Conservation (phyloP, 2,113 vertebrate genomes). For the Origma solitaria region DNA sequence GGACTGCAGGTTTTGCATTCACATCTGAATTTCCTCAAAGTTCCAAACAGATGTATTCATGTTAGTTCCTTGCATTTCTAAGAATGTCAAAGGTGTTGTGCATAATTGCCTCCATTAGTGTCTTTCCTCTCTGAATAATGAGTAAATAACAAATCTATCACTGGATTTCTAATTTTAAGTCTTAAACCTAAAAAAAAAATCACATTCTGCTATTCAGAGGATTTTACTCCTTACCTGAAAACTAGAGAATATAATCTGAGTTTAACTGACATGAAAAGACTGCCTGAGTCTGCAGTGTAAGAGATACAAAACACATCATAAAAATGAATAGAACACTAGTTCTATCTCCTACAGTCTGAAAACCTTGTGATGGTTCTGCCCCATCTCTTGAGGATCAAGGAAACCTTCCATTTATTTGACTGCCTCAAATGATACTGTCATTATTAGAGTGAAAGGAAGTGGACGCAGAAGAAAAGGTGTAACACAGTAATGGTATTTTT, state of each 20-base stretch:
- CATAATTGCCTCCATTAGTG: background rate
- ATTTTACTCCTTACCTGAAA: background rate
- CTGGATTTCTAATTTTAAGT: background rate
- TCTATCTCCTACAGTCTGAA: background rate
- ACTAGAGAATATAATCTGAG: background rate
- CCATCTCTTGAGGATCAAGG: background rate
- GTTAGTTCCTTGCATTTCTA: background rate
- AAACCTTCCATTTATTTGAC: background rate
- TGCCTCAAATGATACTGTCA: background rate
- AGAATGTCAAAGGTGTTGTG: background rate
- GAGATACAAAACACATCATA: background rate
- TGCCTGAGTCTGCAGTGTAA: background rate
- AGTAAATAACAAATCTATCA: background rate
- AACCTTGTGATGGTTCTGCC: background rate
- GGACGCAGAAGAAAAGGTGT: background rate
- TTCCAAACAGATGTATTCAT: background rate
- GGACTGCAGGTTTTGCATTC: background rate
- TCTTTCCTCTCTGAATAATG: background rate
- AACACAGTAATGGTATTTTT: background rate
- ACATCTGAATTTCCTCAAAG: constrained; percentile 1
- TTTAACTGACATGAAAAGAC: background rate
- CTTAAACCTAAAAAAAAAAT: background rate
- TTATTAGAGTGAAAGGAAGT: background rate
- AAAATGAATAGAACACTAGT: background rate
- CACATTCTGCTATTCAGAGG: background rate